A percentile compares a stretch with the other conserved stretches of the same genome.
Evolutionary conservation across 2,797 vertebrate species (phyloP).

Genomic region (Potorous gilbertii): DNA sequence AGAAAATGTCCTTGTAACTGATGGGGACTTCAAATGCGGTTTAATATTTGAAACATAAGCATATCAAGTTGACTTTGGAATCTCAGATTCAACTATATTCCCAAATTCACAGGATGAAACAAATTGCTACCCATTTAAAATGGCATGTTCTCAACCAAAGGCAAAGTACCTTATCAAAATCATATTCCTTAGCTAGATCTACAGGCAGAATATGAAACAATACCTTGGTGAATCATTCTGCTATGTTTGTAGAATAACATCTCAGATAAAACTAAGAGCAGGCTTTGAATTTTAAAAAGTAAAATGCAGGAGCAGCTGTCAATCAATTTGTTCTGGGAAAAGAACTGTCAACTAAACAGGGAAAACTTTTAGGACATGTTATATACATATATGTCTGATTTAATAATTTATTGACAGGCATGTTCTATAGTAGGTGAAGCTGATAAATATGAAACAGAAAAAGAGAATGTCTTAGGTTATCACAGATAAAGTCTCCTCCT

Average conservation of each 20-base stretch:
- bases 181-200: not conserved
- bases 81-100: not conserved
- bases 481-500: not conserved
- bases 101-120: not conserved
- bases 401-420: not conserved
- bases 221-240: not conserved
- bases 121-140: not conserved
- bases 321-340: not conserved
- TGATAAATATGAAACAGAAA: conserved; percentile 4
- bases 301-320: not conserved
- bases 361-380: not conserved
- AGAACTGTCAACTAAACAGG: not conserved
- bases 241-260: not conserved
- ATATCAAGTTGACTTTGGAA: conserved; percentile 7
- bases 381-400: not conserved
- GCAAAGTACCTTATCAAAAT: not conserved
- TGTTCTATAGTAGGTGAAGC: conserved; percentile 6
- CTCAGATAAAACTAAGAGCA: not conserved
- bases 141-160: not conserved
- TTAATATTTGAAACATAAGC: not conserved
- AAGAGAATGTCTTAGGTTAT: not conserved
- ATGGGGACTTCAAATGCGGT: not conserved
- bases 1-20: not conserved
- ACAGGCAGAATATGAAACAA: not conserved
- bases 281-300: not conserved